Evolutionary conservation across 2,113 vertebrate species (phyloP).

Genomic region (Sprattus sprattus): DNA sequence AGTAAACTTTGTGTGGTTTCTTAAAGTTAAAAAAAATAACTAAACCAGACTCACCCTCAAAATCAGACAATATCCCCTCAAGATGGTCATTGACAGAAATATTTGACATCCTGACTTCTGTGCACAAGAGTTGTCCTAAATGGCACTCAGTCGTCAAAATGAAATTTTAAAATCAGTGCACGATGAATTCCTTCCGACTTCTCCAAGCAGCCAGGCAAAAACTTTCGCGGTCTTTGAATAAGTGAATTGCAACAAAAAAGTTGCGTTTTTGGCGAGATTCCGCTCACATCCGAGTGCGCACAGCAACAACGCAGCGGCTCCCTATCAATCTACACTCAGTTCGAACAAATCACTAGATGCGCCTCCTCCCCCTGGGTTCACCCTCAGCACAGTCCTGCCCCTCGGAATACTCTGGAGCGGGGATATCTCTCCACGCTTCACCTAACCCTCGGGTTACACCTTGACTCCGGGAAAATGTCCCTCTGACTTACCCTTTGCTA

Average conservation of each 20-base stretch:
- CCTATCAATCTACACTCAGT: conserved; percentile 14
- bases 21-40: neutral
- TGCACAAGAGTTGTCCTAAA: conserved; percentile 19
- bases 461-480: neutral
- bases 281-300: conserved; percentile 38
- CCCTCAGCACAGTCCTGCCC: conserved; percentile 38
- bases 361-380: conserved; percentile 40
- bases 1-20: neutral
- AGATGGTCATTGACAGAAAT: conserved; percentile 80
- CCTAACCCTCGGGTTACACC: conserved; percentile 18
- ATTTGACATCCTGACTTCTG: conserved; percentile 70
- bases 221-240: neutral
- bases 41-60: conserved; percentile 73
- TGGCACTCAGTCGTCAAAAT: conserved; percentile 18
- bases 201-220: neutral
- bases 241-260: conserved; percentile 30
- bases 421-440: conserved; percentile 30
- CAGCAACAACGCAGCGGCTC: conserved; percentile 1
- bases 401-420: neutral
- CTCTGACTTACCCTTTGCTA: neutral
- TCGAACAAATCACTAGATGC: conserved; percentile 30
- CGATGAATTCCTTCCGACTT: neutral
- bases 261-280: conserved; percentile 29
- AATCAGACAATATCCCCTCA: conserved; percentile 81
- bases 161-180: conserved; percentile 1